Evolutionary conservation across 2,797 vertebrate species (phyloP).

Genomic region (Mallotus villosus): DNA sequence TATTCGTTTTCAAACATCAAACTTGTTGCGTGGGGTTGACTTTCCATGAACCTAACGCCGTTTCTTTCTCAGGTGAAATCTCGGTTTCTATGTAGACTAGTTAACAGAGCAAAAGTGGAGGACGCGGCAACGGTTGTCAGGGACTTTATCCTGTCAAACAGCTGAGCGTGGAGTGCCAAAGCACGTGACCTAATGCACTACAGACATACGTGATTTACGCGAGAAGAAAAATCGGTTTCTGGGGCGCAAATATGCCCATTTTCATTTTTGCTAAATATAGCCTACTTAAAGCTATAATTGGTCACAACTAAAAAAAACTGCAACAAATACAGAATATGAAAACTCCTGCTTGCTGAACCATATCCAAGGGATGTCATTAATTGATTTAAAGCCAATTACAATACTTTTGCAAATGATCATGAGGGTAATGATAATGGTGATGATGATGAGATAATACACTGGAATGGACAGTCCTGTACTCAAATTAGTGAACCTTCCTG

Average conservation of each 20-base stretch:
- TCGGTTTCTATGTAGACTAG: conserved; percentile 37
- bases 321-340: background rate
- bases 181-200: background rate
- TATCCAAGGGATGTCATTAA: background rate
- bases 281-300: background rate
- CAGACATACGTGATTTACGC: background rate
- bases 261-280: background rate
- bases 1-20: background rate
- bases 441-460: conserved; percentile 48
- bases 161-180: background rate
- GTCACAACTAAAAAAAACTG: background rate
- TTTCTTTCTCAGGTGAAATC: conserved; percentile 36
- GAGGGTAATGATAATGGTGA: conserved; percentile 45
- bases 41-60: conserved; percentile 2
- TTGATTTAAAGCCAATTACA: background rate
- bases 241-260: background rate
- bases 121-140: conserved; percentile 61
- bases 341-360: too few species aligned
- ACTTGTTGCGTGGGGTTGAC: background rate
- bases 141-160: conserved; percentile 32
- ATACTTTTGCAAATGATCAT: conserved; percentile 25
- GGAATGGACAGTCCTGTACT: conserved; percentile 27
- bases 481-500: conserved; percentile 27
- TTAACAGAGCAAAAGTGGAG: conserved; percentile 1
- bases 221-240: background rate